These are phyloP conservation scores for Malurus cyaneus DNA, from an alignment of 2,113 vertebrate species.

Conservation along the genomic window DNA sequence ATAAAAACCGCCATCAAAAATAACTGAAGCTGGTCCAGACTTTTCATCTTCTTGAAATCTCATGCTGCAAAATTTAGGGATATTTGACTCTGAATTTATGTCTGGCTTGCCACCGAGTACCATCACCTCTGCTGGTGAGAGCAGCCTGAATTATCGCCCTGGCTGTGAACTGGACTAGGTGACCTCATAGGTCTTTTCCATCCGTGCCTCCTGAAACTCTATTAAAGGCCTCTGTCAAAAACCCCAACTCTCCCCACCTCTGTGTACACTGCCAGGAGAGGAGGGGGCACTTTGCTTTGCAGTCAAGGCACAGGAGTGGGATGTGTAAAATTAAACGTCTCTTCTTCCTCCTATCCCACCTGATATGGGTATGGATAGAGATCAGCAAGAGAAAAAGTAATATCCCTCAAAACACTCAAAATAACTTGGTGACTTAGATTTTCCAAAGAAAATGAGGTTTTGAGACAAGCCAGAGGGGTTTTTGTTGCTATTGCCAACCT, in stretches of 20 bases:
- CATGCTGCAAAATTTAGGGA: neutral
- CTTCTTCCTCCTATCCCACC: neutral
- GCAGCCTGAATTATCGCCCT: neutral
- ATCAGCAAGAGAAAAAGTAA: neutral
- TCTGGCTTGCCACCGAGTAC: neutral
- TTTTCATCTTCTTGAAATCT: neutral
- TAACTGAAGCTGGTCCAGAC: neutral
- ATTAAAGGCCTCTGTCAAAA: neutral
- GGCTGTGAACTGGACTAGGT: neutral
- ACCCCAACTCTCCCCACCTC: too few species aligned
- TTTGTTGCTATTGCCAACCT: neutral
- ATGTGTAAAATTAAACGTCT: neutral
- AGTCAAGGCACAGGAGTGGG: neutral
- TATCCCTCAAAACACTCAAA: neutral
- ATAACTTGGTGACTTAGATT: neutral
- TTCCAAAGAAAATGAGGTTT: neutral
- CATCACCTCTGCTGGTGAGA: slow-evolving; percentile 18
- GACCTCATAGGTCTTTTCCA: slow-evolving; percentile 46
- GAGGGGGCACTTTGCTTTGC: neutral
- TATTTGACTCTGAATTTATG: slow-evolving; percentile 23
- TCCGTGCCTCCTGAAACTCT: neutral
- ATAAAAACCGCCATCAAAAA: neutral
- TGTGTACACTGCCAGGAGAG: accelerated
- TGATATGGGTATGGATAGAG: neutral
- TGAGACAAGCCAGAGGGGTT: neutral